Percentiles rank a stretch among this genome's conserved stretches.
phyloP scores from a whole-genome alignment of 2,797 vertebrate genomes.

The Sebastes jordani region DNA sequence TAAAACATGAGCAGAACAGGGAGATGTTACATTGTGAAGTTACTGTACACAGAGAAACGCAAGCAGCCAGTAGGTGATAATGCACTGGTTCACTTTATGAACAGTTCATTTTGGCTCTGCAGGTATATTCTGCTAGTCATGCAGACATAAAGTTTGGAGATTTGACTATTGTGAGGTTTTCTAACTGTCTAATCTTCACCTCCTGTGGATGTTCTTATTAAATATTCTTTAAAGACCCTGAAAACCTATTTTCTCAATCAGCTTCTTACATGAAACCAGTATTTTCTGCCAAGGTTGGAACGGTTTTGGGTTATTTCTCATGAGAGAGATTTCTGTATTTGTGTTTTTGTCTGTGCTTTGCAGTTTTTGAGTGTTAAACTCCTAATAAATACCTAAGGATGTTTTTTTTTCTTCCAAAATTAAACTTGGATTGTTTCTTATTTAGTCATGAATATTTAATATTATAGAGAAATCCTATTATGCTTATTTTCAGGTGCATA shows the following conservation, averaged over 20 bases:
- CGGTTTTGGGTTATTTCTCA: neutral
- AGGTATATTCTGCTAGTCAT: constrained; percentile 26
- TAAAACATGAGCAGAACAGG: constrained; percentile 63
- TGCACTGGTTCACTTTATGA: constrained; percentile 42
- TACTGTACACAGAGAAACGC: constrained; percentile 23
- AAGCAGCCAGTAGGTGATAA: constrained; percentile 42
- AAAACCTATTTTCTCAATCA: constrained; percentile 14
- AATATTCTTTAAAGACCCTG: neutral
- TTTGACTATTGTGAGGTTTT: constrained; percentile 8
- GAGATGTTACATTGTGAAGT: constrained; percentile 35
- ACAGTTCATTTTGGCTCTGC: constrained; percentile 36
- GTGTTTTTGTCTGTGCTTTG: neutral
- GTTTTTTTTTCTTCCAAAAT: neutral
- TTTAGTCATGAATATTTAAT: neutral
- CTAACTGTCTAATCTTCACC: constrained; percentile 12
- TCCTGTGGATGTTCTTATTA: neutral
- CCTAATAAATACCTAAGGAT: neutral
- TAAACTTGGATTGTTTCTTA: neutral
- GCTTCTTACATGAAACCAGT: neutral
- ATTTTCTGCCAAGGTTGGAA: neutral
- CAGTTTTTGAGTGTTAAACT: neutral
- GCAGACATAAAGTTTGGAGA: constrained; percentile 12
- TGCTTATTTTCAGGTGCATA: too few species aligned
- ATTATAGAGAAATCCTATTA: neutral
- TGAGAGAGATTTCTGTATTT: neutral